These are phyloP conservation scores for Hirtodrosophila trivittata DNA, from an alignment of 2,888 invertebrate species.

Conservation along the genomic window DNA sequence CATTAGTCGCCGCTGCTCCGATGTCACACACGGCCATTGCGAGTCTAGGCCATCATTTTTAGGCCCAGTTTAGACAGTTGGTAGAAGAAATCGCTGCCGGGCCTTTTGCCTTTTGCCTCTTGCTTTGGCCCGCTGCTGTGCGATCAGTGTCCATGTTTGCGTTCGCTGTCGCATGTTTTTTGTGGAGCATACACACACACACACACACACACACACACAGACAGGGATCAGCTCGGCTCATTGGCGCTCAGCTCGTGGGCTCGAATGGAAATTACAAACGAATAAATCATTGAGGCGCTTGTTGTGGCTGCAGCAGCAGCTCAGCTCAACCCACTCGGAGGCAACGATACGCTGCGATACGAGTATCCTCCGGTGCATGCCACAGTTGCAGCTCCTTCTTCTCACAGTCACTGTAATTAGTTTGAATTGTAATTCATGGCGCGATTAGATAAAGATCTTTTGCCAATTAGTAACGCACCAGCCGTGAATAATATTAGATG, in stretches of 20 bases:
- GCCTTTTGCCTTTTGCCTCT: slow-evolving; percentile 37
- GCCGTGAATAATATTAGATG: slow-evolving; percentile 71
- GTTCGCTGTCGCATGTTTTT: slow-evolving; percentile 74
- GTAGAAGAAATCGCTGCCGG: slow-evolving; percentile 44
- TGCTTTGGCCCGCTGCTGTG: slow-evolving; percentile 33
- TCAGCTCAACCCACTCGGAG: background rate
- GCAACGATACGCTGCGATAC: background rate
- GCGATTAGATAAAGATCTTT: slow-evolving; percentile 78
- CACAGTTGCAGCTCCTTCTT: slow-evolving; percentile 29
- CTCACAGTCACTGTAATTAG: slow-evolving; percentile 68
- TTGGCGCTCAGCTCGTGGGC: slow-evolving; percentile 72
- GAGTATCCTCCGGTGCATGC: background rate
- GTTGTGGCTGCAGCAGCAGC: slow-evolving; percentile 6
- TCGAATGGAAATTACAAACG: slow-evolving; percentile 75
- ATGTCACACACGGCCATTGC: slow-evolving; percentile 47
- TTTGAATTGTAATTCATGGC: slow-evolving; percentile 80
- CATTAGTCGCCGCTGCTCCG: slow-evolving; percentile 75
- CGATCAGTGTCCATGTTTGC: slow-evolving; percentile 73
- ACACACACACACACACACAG: slow-evolving; percentile 5
- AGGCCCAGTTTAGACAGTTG: slow-evolving; percentile 70
- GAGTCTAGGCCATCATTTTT: slow-evolving; percentile 68
- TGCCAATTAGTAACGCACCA: slow-evolving; percentile 77
- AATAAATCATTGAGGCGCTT: slow-evolving; percentile 69
- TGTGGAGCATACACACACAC: slow-evolving; percentile 47
- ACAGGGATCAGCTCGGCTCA: slow-evolving; percentile 49